A percentile compares a stretch with the other conserved stretches of the same genome.
These are phyloP conservation scores for Sphenodon punctatus DNA, from an alignment of 2,797 vertebrate species.

Conservation along the genomic window DNA sequence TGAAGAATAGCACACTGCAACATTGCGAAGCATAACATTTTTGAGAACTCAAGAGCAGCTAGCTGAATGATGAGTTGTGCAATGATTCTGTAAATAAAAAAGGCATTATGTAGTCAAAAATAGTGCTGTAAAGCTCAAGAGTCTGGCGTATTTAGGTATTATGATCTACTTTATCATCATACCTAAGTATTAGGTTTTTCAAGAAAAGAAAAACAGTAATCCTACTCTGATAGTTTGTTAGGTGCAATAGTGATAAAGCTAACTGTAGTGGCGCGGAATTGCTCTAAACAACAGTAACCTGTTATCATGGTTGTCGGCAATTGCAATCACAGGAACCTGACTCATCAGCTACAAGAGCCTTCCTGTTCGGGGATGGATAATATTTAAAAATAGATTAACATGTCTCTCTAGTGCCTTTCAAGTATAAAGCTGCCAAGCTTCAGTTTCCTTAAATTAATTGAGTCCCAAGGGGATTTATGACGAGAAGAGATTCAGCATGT, in stretches of 20 bases:
- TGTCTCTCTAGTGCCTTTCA: constrained; percentile 30
- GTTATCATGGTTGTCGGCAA: constrained; percentile 1
- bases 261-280: neutral
- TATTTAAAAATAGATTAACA: constrained; percentile 48
- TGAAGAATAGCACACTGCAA: neutral
- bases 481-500: constrained; percentile 1
- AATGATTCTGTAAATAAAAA: neutral
- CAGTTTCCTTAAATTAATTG: constrained; percentile 56
- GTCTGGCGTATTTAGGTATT: neutral
- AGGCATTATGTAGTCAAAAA: neutral
- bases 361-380: constrained; percentile 16
- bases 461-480: constrained; percentile 25
- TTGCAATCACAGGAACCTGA: constrained; percentile 14
- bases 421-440: constrained; percentile 29
- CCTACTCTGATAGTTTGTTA: neutral
- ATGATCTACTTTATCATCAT: constrained; percentile 4
- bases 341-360: neutral
- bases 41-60: neutral
- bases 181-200: constrained; percentile 12
- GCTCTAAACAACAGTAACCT: rapidly evolving
- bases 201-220: neutral
- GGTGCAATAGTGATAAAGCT: neutral
- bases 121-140: neutral
- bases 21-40: neutral
- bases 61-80: neutral